These are phyloP conservation scores for Myiagra hebetior DNA, from an alignment of 2,113 vertebrate species.

Conservation along the genomic window DNA sequence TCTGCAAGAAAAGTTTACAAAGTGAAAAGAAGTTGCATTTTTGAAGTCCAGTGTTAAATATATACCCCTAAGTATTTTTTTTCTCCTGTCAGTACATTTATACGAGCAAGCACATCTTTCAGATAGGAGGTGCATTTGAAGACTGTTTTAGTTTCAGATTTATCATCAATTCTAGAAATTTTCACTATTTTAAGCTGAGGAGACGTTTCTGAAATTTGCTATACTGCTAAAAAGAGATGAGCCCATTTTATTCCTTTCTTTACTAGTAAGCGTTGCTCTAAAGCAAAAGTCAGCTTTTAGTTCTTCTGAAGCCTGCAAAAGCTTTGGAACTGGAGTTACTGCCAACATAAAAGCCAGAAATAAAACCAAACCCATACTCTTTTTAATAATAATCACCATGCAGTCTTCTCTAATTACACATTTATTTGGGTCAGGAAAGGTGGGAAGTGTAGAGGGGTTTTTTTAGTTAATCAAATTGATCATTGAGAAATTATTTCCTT, in stretches of 20 bases:
- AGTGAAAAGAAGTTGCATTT: background rate
- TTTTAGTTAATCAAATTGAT: background rate
- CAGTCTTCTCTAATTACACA: background rate
- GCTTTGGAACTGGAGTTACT: background rate
- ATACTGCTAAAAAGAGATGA: background rate
- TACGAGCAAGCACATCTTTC: background rate
- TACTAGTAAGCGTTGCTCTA: background rate
- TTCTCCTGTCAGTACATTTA: background rate
- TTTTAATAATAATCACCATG: background rate
- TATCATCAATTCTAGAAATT: background rate
- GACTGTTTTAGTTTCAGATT: background rate
- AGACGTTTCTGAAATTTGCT: background rate
- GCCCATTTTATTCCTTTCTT: background rate
- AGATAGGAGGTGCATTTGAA: background rate
- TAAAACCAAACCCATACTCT: background rate
- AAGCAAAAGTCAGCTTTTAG: background rate
- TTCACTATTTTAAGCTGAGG: background rate
- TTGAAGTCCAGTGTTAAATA: background rate
- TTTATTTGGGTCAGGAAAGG: background rate
- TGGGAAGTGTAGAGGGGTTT: rapidly evolving
- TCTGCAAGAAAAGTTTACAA: background rate
- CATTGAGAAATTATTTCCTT: background rate
- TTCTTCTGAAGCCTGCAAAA: background rate
- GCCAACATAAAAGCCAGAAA: background rate
- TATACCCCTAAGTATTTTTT: background rate